These are phyloP conservation scores for Dicaeum eximium DNA, from an alignment of 2,113 vertebrate genomes.

Conservation along the genomic window DNA sequence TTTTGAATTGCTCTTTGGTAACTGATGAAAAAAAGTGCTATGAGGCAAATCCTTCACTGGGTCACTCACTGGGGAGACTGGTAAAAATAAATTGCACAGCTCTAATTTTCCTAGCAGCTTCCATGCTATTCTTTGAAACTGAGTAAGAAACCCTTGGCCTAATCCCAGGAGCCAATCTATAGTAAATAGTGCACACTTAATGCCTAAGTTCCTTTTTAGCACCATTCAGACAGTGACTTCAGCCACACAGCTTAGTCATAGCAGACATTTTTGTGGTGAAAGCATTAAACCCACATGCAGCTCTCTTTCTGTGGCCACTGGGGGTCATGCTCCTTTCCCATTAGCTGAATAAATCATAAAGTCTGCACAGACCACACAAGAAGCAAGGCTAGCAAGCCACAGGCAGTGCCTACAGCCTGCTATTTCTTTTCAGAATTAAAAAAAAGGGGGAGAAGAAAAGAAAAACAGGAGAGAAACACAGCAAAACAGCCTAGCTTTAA, in stretches of 20 bases:
- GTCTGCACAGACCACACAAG: conserved; percentile 99
- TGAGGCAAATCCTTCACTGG: conserved; percentile 76
- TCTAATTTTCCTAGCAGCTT: conserved; percentile 82
- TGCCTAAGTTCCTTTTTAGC: conserved; percentile 87
- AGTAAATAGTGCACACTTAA: conserved; percentile 85
- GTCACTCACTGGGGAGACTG: conserved; percentile 78
- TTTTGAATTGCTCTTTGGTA: conserved; percentile 73
- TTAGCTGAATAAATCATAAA: conserved; percentile 99
- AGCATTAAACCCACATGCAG: conserved; percentile 99
- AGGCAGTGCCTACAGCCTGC: conserved; percentile 84
- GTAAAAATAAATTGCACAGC: conserved; percentile 79
- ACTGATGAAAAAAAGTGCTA: conserved; percentile 67
- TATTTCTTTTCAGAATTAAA: conserved; percentile 86
- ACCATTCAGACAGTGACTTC: conserved; percentile 84
- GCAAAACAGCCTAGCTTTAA: conserved; percentile 66
- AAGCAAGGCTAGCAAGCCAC: conserved; percentile 83
- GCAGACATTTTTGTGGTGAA: conserved; percentile 99
- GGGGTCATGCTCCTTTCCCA: conserved; percentile 99
- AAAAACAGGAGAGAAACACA: conserved; percentile 69
- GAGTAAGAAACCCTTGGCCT: conserved; percentile 80
- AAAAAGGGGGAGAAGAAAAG: conserved; percentile 13
- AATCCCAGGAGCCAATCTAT: conserved; percentile 83
- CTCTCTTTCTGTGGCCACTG: conserved; percentile 99
- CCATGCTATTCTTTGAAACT: conserved; percentile 85
- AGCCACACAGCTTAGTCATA: conserved; percentile 93